Evolutionary conservation across 30 jellyfish, hydroid and myxozoan genomes (phyloP).

Genomic region (Aurelia sp.): DNA sequence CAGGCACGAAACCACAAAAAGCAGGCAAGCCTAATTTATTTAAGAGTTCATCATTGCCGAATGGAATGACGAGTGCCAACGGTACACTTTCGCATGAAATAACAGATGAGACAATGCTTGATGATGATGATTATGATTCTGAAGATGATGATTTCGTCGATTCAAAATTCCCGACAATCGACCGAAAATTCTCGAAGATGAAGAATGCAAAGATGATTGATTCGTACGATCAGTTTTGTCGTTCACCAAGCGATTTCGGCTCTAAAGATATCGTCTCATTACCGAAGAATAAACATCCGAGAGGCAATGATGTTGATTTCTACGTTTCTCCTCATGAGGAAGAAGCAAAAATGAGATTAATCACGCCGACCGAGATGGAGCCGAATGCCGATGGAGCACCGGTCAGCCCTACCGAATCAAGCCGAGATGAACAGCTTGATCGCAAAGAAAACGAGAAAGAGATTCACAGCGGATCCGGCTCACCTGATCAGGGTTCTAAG

Average conservation of each 20-base stretch:
- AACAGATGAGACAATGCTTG: conserved; percentile 71
- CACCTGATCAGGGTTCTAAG: conserved; percentile 72
- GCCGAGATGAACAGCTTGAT: conserved; percentile 43
- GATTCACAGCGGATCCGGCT: conserved; percentile 44
- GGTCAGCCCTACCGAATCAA: conserved; percentile 30
- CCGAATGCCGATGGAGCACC: conserved; percentile 30
- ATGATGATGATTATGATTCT: conserved; percentile 89
- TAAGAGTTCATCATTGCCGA: conserved; percentile 84
- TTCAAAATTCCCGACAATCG: conserved; percentile 66
- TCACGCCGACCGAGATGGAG: conserved; percentile 54
- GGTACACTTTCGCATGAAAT: conserved; percentile 11
- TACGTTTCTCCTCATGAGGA: conserved; percentile 68
- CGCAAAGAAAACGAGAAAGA: conserved; percentile 24
- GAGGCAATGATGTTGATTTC: conserved; percentile 26
- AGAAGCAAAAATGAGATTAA: conserved; percentile 54
- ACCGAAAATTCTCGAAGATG: conserved; percentile 73
- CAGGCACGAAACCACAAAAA: conserved; percentile 53
- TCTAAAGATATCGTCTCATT: conserved; percentile 59
- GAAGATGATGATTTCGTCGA: conserved; percentile 91
- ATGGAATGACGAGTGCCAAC: conserved; percentile 43
- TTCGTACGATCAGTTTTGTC: conserved; percentile 97
- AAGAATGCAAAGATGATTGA: conserved; percentile 90
- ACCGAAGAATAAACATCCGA: conserved; percentile 34
- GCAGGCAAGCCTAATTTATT: conserved; percentile 62
- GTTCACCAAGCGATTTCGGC: conserved; percentile 80